A percentile compares a stretch with the other conserved stretches of the same genome.
Evolutionary conservation across 2,113 vertebrate species (phyloP).

Genomic region (Xiphophorus maculatus): DNA sequence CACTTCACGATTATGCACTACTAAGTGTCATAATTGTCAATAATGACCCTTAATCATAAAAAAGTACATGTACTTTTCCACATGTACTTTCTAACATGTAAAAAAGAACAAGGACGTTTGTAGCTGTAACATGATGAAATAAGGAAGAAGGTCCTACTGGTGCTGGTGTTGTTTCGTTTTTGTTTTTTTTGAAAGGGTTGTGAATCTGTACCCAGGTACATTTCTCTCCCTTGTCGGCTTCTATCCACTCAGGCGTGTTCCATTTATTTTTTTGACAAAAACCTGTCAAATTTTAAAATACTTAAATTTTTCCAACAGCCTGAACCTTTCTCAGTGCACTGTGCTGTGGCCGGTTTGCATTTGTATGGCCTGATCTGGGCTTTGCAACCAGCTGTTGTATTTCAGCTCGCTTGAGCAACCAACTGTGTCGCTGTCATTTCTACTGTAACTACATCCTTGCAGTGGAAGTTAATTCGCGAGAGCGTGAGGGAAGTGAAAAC

Average conservation of each 20-base stretch:
- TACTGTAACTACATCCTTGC: neutral
- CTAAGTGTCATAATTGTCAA: too few relatives aligned
- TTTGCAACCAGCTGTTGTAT: conserved; percentile 7
- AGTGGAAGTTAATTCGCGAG: neutral
- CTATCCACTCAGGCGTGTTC: neutral
- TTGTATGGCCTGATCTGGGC: neutral
- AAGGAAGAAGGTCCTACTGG: too few relatives aligned
- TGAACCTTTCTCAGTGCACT: neutral
- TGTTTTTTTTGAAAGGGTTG: too few relatives aligned
- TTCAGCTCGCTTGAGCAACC: neutral
- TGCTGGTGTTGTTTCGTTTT: too few relatives aligned
- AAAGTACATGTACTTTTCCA: too few relatives aligned
- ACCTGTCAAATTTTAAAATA: neutral
- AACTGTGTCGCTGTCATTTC: conserved; percentile 7
- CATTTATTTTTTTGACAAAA: neutral
- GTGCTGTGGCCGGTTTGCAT: neutral
- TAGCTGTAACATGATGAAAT: too few relatives aligned
- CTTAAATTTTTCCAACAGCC: neutral
- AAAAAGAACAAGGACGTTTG: too few relatives aligned
- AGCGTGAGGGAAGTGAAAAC: neutral
- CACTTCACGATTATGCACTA: too few relatives aligned
- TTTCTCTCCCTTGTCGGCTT: too few relatives aligned
- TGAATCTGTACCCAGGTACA: too few relatives aligned
- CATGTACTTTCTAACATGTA: too few relatives aligned
- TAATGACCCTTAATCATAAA: too few relatives aligned